Evolutionary conservation across 2,113 vertebrate genomes (phyloP), one percentile per base, ranked within the genome.

Genomic region (Gopherus evgoodei): DNA sequence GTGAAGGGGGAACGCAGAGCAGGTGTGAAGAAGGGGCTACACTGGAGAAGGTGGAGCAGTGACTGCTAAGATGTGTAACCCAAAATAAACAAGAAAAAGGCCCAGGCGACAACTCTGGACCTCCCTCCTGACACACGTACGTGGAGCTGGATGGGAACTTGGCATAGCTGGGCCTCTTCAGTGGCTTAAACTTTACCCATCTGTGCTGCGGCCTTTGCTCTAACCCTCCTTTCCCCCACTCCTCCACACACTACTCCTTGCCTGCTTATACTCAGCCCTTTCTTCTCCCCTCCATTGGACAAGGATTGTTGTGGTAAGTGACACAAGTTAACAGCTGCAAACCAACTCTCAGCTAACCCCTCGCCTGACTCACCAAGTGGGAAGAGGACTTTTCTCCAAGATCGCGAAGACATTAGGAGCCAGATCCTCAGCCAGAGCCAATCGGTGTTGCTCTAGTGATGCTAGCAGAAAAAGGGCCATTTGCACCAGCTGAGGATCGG

Each of bases 21-120:
- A 31, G 4, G 53, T 0, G 44, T 53, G 54, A 35, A 21, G 65
- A 38, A 49, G 9, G 42, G 54, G 53, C 1, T 35, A 13, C 10
- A 8, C 72, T 79, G 6, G 62, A 54, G 80, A 54, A 53, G 47
- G 21, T 53, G 84, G 82, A 6, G 82, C 3, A 16, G 4, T 1
- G 17, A 2, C 19, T 0, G 25, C 19, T 19, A 29, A 83, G 49
- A 84, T 19, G 2, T 0, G 3, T 17, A 49, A 35, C 2, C 29
- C 82, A 17, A 82, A 25, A 1, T 11, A 44, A 25, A 47, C 0
- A 57, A 90, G 75, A 25, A 17, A 38, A 79, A 44, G 53, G 53
- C 78, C 82, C 81, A 57, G 54, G 57, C 14, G 6, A 13, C 6
- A 57, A 8, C 27, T 44, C 29, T 35, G 27, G 29, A 50, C 49